A percentile compares a stretch with the other conserved stretches of the same genome.
phyloP scores from a whole-genome alignment of 1,140 invertebrate species.

The Fopius arisanus region DNA sequence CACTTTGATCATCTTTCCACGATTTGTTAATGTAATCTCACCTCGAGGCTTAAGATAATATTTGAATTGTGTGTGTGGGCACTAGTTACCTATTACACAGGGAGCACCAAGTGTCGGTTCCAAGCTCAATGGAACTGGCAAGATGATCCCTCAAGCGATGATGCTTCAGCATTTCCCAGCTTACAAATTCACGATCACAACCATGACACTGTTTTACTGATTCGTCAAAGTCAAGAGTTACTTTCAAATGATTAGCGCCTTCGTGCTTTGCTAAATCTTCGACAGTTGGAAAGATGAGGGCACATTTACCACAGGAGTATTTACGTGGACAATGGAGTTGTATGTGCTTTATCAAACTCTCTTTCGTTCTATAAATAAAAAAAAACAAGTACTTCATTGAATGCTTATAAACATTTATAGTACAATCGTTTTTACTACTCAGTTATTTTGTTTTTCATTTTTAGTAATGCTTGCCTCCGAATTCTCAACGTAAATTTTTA shows the following conservation, averaged over 20 bases:
- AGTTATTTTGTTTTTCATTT: no score
- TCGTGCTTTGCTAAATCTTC: slow-evolving; percentile 52
- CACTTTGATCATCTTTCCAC: no score
- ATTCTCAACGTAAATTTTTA: no score
- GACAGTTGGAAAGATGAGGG: slow-evolving; percentile 43
- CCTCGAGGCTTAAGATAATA: neutral
- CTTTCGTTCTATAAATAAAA: slow-evolving; percentile 44
- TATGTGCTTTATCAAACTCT: slow-evolving; percentile 50
- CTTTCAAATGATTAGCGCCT: slow-evolving; percentile 47
- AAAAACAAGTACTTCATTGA: neutral
- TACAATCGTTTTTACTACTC: no score
- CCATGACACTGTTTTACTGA: slow-evolving; percentile 48
- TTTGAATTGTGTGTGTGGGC: neutral
- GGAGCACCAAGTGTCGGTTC: slow-evolving; percentile 48
- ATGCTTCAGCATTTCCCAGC: slow-evolving; percentile 53
- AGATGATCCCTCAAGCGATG: slow-evolving; percentile 52
- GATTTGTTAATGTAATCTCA: no score
- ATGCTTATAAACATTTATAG: neutral
- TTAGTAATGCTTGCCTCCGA: no score
- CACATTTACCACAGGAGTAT: slow-evolving; percentile 51
- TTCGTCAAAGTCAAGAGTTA: slow-evolving; percentile 47
- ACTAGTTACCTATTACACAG: slow-evolving; percentile 48
- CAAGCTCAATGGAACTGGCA: slow-evolving; percentile 38
- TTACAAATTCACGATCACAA: slow-evolving; percentile 54
- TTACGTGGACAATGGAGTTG: slow-evolving; percentile 48